Base-by-base conservation (phyloP, 2,797 vertebrate species). In the Pachyuromys duprasi region DNA sequence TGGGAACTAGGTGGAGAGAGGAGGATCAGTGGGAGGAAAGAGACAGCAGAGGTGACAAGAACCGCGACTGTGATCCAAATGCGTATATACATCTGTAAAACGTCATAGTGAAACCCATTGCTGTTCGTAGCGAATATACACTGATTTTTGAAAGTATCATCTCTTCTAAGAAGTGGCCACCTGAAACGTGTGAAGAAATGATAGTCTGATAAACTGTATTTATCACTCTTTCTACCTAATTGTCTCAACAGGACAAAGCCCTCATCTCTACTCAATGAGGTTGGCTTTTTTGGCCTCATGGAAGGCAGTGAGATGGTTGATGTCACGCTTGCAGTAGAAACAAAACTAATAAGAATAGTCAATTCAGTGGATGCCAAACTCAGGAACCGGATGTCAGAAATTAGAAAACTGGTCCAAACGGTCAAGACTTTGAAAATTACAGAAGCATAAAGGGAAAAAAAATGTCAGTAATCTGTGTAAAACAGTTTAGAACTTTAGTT, bases 181-280 rank as follows among this genome's bases (percentile, higher is more conserved):
- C 81, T 67, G 33, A 57, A 95, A 86, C 89, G 82, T 92, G n/a
- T 91, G 82, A 94, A 88, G 69, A 83, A 86, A 95, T 80, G 22
- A 84, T 65, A 95, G 28, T 89, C 81, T 22, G 36, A 36, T 20
- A 63, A 13, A 36, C 49, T 69, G 1, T n/a, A 65, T 65, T 89
- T 82, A 86, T 65, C 89, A 76, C 69, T 69, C 11, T 89, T 86
- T 92, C 67, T 88, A 62, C 20, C 28, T 94, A 22, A 69, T 33
- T 81, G n/a, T 86, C 57, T 53, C 63, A 80, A 45, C 18, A 76
- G 63, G 70, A 82, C 39, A 39, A 69, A 88, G 1, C 28, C 89
- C 69, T 89, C 28, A 33, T 22, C 36, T 24, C 24, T 83, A 65
- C 31, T 42, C 88, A 86, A 72, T 13, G 20, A 89, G 13, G 33